These are phyloP conservation scores for Lamproptera curius DNA, from an alignment of 2,888 invertebrate species.

Conservation along the genomic window DNA sequence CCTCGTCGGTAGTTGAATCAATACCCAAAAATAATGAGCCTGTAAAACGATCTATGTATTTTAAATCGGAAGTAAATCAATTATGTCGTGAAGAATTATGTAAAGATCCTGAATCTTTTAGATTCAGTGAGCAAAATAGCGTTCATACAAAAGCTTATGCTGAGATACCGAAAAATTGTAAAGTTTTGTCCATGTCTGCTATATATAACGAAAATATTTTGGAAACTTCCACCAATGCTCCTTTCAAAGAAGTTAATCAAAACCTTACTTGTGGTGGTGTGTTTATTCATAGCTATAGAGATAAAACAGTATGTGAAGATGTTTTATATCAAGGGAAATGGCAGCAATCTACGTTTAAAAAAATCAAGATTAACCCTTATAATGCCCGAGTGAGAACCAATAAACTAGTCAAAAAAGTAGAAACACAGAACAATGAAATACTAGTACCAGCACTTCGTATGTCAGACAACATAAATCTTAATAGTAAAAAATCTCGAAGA, in stretches of 20 bases:
- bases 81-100: no score
- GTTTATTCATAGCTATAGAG: slow-evolving; percentile 60
- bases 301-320: slow-evolving; percentile 53
- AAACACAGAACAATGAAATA: not conserved
- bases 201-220: slow-evolving; percentile 25
- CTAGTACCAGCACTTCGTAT: not conserved
- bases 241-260: slow-evolving; percentile 30
- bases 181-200: slow-evolving; percentile 6
- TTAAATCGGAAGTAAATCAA: no score
- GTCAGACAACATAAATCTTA: not conserved
- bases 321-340: slow-evolving; percentile 65
- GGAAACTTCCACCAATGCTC: slow-evolving; percentile 23
- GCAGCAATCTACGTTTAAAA: slow-evolving; percentile 43
- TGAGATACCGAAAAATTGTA: not conserved
- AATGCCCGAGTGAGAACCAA: slow-evolving; percentile 25
- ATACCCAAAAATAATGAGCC: not conserved
- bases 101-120: no score
- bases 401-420: not conserved
- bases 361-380: slow-evolving; percentile 33
- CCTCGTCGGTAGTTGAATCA: not conserved
- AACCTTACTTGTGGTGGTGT: slow-evolving; percentile 54
- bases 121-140: no score
- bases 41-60: no score
- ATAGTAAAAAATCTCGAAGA: not conserved
- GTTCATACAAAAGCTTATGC: no score